Conservation (phyloP, 1,140 invertebrate species). For the Drosophila rufa region DNA sequence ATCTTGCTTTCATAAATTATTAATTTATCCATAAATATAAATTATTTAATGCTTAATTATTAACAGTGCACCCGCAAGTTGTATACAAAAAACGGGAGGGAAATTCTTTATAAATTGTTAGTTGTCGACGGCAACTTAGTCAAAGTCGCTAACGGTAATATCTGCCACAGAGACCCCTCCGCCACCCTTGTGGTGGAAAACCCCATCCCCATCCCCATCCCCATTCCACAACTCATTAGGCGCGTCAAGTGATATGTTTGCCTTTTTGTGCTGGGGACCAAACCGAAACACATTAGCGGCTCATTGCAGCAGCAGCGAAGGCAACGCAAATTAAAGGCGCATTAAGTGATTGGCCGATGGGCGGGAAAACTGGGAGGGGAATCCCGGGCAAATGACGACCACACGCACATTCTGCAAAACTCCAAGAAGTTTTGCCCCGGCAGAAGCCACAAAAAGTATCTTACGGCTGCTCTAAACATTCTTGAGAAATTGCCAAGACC, state of each 20-base stretch:
- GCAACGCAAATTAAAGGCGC: constrained; percentile 74
- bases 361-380: neutral
- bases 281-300: constrained; percentile 77
- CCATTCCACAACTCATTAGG: constrained; percentile 65
- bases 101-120: constrained; percentile 75
- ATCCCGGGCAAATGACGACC: constrained; percentile 26
- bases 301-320: constrained; percentile 47
- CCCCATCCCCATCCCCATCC: neutral
- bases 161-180: constrained; percentile 5
- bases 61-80: constrained; percentile 15
- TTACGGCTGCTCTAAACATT: constrained; percentile 10
- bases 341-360: constrained; percentile 52
- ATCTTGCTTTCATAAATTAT: neutral
- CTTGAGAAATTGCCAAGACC: constrained; percentile 23
- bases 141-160: constrained; percentile 63
- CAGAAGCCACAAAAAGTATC: constrained; percentile 35
- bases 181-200: constrained; percentile 10
- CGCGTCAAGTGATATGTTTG: constrained; percentile 81
- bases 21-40: neutral
- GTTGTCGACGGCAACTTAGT: constrained; percentile 63
- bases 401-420: constrained; percentile 28
- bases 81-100: constrained; percentile 14
- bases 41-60: neutral
- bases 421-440: constrained; percentile 22
- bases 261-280: constrained; percentile 46